Evolutionary conservation across 2,113 vertebrate species (phyloP).

Genomic region (Sapajus apella): DNA sequence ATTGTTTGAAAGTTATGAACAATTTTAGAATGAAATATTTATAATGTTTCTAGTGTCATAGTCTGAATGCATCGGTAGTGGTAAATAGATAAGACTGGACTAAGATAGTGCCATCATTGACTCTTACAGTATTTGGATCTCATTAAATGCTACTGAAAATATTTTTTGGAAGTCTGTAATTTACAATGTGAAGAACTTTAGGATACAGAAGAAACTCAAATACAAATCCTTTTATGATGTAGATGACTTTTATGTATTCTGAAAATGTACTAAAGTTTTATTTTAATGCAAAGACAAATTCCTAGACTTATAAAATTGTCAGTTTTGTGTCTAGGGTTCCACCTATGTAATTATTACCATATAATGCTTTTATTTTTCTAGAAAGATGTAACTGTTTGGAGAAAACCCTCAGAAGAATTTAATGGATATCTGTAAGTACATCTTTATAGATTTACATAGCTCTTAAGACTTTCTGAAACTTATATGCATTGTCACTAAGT

Average conservation of each 20-base stretch:
- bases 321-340: constrained; percentile 2
- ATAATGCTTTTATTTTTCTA: constrained; percentile 73
- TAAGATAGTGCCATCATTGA: neutral
- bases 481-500: neutral
- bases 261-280: neutral
- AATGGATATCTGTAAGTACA: constrained; percentile 91
- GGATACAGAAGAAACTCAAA: constrained; percentile 18
- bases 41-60: constrained; percentile 2
- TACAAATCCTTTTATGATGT: neutral
- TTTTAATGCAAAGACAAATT: neutral
- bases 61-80: neutral
- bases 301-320: neutral
- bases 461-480: neutral
- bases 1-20: neutral
- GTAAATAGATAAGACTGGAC: neutral
- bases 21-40: constrained; percentile 43
- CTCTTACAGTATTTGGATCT: neutral
- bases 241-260: neutral
- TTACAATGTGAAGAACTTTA: constrained; percentile 27
- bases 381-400: constrained; percentile 91
- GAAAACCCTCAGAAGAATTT: constrained; percentile 90
- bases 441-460: neutral
- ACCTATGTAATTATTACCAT: neutral
- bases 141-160: neutral
- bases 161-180: neutral